Percentiles rank a stretch among this genome's conserved stretches.
phyloP scores from a whole-genome alignment of 2,888 invertebrate species.

The Ophioninae sp. region DNA sequence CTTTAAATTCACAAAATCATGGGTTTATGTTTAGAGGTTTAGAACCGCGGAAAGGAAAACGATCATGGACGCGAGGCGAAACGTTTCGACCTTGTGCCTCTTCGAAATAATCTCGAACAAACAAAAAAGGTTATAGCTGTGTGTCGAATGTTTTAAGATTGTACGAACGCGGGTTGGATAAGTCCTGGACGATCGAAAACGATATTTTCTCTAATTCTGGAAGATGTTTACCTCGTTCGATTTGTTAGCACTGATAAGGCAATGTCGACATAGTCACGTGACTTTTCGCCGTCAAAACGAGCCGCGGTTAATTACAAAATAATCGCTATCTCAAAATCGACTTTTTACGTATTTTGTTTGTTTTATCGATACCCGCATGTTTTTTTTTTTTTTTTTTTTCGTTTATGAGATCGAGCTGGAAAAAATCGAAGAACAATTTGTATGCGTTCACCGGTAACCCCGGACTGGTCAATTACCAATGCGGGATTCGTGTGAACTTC shows the following conservation, averaged over 20 bases:
- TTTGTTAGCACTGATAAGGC: neutral
- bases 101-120: neutral
- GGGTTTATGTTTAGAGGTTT: too few species aligned
- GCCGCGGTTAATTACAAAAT: neutral
- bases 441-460: neutral
- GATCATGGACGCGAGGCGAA: too few species aligned
- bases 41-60: too few species aligned
- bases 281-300: neutral
- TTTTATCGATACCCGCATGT: neutral
- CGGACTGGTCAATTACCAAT: constrained; percentile 24
- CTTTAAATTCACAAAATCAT: too few species aligned
- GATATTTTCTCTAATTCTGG: neutral
- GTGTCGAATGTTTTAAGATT: neutral
- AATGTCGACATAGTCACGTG: neutral
- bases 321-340: neutral
- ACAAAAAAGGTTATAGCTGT: neutral
- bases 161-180: neutral
- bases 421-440: neutral
- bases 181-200: neutral
- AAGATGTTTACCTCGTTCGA: neutral
- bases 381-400: neutral
- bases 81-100: neutral
- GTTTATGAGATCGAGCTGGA: neutral
- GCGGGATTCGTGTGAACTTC: constrained; percentile 36
- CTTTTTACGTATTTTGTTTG: neutral